Evolutionary conservation across 2,888 invertebrate genomes (phyloP), one percentile per base, ranked within the genome.

Genomic region (Xanthorhoe spadicearia): DNA sequence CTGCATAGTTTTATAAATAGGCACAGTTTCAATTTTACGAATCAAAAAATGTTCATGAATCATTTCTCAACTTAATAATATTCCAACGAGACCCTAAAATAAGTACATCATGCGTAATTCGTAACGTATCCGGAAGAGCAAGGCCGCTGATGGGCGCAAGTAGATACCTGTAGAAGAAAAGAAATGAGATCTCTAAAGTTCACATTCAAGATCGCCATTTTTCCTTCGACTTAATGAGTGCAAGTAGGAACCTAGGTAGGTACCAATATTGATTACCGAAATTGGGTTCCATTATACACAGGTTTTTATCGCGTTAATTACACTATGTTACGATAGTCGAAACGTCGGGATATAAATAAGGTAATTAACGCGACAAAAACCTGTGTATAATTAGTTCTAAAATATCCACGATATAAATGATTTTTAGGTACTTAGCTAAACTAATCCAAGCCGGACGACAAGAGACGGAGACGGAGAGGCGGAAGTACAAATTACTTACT

Each of bases 51-150:
- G 9, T 38, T 38, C 3, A 2, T 13, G 9, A 10, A 38, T 13
- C 9, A 38, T 13, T 0, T 38, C 38, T 13, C 38, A 7, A 1
- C 10, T 13, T 13, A 9, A 38, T 8, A 35, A 35, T 35, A 9
- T 38, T 38, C 8, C 2, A 38, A 64, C 55, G 61, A 78, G 71
- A 74, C 79, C 73, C 79, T 60, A 78, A 75, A 70, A 49, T 66
- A 61, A 64, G 64, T 69, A 76, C 72, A 74, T 74, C 73, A 77
- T 74, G 75, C 73, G 73, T 78, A 74, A 79, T 77, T 77, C 74
- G 74, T 80, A 77, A 77, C 79, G 82, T 78, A 80, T 82, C 76
- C 83, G 83, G 83, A 83, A 83, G 83, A 77, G 80, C 82, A 83
- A 83, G 82, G 83, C 77, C 82, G 67, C 63, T 69, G 68, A 71